A percentile compares a stretch with the other conserved stretches of the same genome.
Evolutionary conservation across 2,888 invertebrate genomes (phyloP).

Genomic region (Leucophora obtusa): DNA sequence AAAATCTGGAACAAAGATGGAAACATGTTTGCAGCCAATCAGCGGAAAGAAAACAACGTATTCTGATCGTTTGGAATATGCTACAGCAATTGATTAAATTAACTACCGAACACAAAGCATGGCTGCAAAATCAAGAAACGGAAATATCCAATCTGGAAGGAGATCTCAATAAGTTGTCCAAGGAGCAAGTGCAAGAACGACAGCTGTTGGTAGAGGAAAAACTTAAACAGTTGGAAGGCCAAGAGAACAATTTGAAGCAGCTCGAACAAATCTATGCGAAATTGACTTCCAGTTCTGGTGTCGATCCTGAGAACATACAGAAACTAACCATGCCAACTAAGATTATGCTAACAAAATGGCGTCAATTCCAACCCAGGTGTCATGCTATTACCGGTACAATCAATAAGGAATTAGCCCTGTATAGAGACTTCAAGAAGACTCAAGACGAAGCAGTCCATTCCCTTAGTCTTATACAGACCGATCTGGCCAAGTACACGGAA

Average conservation of each 20-base stretch:
- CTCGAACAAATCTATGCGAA: constrained; percentile 86
- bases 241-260: constrained; percentile 81
- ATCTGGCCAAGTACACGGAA: constrained; percentile 83
- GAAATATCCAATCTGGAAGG: constrained; percentile 81
- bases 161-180: constrained; percentile 80
- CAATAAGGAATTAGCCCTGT: constrained; percentile 81
- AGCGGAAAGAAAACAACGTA: constrained; percentile 85
- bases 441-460: constrained; percentile 86
- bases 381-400: constrained; percentile 81
- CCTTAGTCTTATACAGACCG: constrained; percentile 85
- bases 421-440: constrained; percentile 84
- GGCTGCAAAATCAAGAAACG: constrained; percentile 83
- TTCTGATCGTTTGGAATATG: constrained; percentile 82
- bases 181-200: constrained; percentile 82
- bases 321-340: constrained; percentile 82
- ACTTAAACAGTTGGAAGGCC: constrained; percentile 81
- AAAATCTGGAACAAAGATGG: constrained; percentile 89
- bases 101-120: constrained; percentile 81
- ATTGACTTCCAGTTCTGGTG: constrained; percentile 83
- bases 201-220: constrained; percentile 81
- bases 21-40: constrained; percentile 87
- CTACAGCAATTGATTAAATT: constrained; percentile 81
- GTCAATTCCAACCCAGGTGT: constrained; percentile 82
- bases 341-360: constrained; percentile 83
- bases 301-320: constrained; percentile 85